Percentiles rank a stretch among this genome's conserved stretches.
These are phyloP conservation scores for Erebia palarica DNA, from an alignment of 2,888 invertebrate species.

Conservation along the genomic window DNA sequence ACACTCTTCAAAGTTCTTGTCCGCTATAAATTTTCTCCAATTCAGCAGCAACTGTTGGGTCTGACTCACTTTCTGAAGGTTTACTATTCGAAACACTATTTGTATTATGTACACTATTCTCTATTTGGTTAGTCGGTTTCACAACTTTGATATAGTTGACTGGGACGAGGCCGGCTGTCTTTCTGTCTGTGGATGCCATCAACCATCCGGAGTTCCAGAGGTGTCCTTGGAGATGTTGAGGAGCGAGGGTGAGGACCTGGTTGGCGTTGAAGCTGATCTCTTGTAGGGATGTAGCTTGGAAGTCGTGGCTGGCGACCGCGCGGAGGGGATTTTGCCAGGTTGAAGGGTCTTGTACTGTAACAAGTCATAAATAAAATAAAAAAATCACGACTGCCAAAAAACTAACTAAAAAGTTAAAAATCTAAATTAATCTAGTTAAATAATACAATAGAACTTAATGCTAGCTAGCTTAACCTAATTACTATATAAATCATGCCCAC, in stretches of 20 bases:
- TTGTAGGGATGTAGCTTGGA: conserved; percentile 85
- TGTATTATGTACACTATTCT: conserved; percentile 18
- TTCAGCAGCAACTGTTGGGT: conserved; percentile 13
- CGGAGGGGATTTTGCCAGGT: conserved; percentile 87
- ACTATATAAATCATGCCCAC: too few relatives aligned
- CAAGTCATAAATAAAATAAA: too few relatives aligned
- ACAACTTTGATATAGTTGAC: conserved; percentile 81
- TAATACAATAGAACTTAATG: too few relatives aligned
- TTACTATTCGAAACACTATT: conserved; percentile 6
- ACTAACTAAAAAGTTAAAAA: too few relatives aligned
- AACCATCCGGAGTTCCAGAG: conserved; percentile 87
- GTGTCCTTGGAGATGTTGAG: conserved; percentile 89
- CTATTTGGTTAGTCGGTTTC: conserved; percentile 47
- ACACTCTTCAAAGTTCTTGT: conserved; percentile 8
- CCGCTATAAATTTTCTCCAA: conserved; percentile 22
- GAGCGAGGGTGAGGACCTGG: conserved; percentile 91
- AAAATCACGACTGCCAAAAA: too few relatives aligned
- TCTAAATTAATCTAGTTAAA: too few relatives aligned
- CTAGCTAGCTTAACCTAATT: too few relatives aligned
- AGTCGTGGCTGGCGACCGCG: conserved; percentile 88
- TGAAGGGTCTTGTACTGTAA: conserved; percentile 85
- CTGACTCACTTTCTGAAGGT: conserved; percentile 3
- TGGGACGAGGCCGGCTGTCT: conserved; percentile 84
- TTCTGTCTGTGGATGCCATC: conserved; percentile 82
- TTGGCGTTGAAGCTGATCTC: conserved; percentile 91